These are phyloP conservation scores for Phymatocera aterrima DNA, from an alignment of 2,888 invertebrate genomes.

Conservation along the genomic window DNA sequence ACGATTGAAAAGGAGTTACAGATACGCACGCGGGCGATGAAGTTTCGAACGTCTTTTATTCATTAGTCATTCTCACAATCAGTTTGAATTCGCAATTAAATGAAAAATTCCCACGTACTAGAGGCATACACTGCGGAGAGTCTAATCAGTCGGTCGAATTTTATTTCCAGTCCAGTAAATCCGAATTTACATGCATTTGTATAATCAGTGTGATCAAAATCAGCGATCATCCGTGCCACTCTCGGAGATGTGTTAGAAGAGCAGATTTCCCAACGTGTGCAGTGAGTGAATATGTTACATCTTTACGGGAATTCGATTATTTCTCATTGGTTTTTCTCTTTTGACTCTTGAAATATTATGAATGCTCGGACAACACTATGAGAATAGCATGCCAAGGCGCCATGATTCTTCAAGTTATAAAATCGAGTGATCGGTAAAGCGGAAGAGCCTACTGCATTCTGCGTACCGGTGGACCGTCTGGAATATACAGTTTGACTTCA, in stretches of 20 bases:
- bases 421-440: slow-evolving; percentile 15
- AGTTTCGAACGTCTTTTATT: no score
- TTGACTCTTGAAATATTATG: no score
- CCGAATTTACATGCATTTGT: background rate
- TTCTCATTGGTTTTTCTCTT: no score
- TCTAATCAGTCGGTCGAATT: no score
- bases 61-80: background rate
- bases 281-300: no score
- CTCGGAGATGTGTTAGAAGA: no score
- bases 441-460: background rate
- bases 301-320: no score
- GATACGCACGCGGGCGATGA: background rate
- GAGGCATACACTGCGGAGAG: background rate
- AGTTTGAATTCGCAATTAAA: background rate
- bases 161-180: background rate
- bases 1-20: background rate
- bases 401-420: background rate
- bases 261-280: no score
- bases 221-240: no score
- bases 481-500: slow-evolving; percentile 7
- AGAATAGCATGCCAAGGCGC: background rate
- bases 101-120: background rate
- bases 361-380: no score
- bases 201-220: no score
- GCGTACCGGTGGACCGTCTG: background rate